A percentile compares a stretch with the other conserved stretches of the same genome.
phyloP scores from a whole-genome alignment of 2,888 invertebrate genomes.

The Notodonta dromedarius region DNA sequence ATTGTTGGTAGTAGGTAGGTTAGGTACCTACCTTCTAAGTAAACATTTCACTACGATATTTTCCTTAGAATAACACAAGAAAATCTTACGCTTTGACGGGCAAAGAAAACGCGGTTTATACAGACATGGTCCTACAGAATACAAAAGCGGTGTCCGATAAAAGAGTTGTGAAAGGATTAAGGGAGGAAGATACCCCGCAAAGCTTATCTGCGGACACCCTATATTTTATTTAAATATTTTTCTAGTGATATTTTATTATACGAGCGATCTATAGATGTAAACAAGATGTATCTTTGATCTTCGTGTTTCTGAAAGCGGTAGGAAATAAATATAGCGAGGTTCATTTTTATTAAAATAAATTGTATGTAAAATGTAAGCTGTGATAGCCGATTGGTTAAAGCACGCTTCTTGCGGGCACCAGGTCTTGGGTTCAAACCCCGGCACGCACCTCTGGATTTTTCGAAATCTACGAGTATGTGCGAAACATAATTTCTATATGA shows the following conservation, averaged over 20 bases:
- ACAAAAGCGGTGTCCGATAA: slow-evolving; percentile 67
- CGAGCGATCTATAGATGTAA: slow-evolving; percentile 46
- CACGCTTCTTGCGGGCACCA: no score
- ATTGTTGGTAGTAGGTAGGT: no score
- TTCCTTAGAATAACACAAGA: background rate
- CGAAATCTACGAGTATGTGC: no score
- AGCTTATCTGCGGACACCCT: slow-evolving; percentile 69
- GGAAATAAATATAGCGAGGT: slow-evolving; percentile 19
- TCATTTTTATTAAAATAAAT: slow-evolving; percentile 32
- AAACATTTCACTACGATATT: background rate
- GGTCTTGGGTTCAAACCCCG: no score
- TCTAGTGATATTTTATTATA: slow-evolving; percentile 78
- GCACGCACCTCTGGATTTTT: no score
- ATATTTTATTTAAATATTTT: slow-evolving; percentile 76
- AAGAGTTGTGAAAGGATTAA: slow-evolving; percentile 71
- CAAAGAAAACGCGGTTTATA: slow-evolving; percentile 1
- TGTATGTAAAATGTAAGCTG: no score
- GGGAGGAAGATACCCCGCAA: slow-evolving; percentile 34
- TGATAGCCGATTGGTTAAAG: no score
- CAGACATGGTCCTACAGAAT: slow-evolving; percentile 43
- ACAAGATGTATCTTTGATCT: slow-evolving; percentile 70
- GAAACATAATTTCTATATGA: no score
- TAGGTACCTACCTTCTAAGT: background rate
- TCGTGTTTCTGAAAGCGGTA: slow-evolving; percentile 33
- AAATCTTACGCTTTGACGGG: background rate